Percentiles rank a stretch among this genome's conserved stretches.
Conservation (phyloP, 2,888 invertebrate species). For the Leptopilina drosophilae region DNA sequence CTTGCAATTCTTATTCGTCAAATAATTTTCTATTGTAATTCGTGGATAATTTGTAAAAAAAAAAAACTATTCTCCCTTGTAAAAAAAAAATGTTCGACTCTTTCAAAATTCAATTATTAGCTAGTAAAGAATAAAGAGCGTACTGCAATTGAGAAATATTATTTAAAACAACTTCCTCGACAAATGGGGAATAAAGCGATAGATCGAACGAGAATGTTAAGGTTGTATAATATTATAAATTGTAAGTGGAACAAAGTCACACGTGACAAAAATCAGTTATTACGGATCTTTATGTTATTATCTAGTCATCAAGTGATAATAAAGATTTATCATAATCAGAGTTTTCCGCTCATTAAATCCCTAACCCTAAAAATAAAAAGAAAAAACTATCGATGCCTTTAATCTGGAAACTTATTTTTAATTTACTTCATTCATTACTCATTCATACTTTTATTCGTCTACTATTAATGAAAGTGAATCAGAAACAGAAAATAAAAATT, state of each 20-base stretch:
- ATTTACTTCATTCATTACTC: too few relatives aligned
- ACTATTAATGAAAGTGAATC: too few relatives aligned
- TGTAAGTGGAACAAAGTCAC: conserved; percentile 41
- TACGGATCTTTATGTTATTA: conserved; percentile 76
- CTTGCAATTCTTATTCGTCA: background rate
- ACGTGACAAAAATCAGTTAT: conserved; percentile 68
- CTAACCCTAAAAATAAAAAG: conserved; percentile 12
- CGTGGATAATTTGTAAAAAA: background rate
- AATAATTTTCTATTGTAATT: conserved; percentile 1
- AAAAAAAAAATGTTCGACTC: background rate
- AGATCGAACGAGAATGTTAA: conserved; percentile 34
- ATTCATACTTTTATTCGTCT: too few relatives aligned
- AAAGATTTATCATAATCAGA: conserved; percentile 75
- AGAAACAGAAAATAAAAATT: too few relatives aligned
- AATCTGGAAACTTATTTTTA: background rate
- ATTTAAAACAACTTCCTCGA: conserved; percentile 23
- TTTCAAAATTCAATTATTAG: conserved; percentile 32
- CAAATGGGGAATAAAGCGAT: conserved; percentile 16
- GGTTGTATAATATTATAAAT: conserved; percentile 38
- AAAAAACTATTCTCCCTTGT: background rate
- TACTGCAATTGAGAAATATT: background rate
- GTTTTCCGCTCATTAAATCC: conserved; percentile 28
- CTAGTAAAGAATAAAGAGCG: conserved; percentile 13
- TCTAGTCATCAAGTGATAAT: conserved; percentile 76
- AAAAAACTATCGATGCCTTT: background rate